phyloP scores from a whole-genome alignment of 2,113 vertebrate genomes.

The Carettochelys insculpta region DNA sequence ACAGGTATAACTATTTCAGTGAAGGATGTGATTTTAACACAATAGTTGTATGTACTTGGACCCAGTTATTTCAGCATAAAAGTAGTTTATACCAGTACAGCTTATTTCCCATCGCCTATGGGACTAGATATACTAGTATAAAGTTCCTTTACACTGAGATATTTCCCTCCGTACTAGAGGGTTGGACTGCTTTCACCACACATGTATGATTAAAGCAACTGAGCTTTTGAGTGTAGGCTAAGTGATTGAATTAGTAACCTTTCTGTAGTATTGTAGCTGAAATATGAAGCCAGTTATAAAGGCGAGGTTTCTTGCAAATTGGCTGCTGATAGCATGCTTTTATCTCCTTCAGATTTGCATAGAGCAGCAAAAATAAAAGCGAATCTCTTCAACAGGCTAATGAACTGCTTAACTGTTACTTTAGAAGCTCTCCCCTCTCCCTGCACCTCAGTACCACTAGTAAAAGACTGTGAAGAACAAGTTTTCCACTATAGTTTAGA shows the following conservation, averaged over 20 bases:
- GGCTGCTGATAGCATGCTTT: neutral
- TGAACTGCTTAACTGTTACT: neutral
- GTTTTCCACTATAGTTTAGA: neutral
- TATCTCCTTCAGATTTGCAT: neutral
- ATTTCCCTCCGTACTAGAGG: neutral
- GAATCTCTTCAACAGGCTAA: neutral
- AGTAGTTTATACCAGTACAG: neutral
- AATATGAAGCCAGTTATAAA: neutral
- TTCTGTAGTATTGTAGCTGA: neutral
- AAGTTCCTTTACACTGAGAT: neutral
- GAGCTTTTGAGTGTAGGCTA: neutral
- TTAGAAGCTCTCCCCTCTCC: neutral
- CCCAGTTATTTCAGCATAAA: neutral
- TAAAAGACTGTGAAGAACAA: neutral
- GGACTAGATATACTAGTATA: neutral
- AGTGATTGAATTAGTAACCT: neutral
- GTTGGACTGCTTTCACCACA: neutral
- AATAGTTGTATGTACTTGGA: neutral
- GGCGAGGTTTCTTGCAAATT: neutral
- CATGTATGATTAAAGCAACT: neutral
- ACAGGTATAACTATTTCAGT: neutral
- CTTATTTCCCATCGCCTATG: neutral
- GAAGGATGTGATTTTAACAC: accelerated
- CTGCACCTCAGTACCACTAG: neutral
- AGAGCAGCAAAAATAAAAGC: neutral